Base-by-base conservation (phyloP, 2,113 vertebrate genomes). In the Tachysurus fulvidraco region DNA sequence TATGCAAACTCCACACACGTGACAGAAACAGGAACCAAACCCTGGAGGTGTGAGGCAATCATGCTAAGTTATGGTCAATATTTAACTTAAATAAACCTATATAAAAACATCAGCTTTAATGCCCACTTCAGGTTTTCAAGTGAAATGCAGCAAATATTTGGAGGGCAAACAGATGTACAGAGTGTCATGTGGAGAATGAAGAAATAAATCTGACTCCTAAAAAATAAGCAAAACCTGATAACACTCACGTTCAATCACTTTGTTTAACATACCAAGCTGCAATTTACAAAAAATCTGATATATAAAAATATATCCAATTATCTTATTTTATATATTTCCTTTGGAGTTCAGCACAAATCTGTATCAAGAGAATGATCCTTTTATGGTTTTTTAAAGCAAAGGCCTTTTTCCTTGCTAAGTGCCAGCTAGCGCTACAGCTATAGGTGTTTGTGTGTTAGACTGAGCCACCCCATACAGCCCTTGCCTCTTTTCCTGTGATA, bases 401-500 rank as follows among this genome's bases (percentile, higher is more conserved):
- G 74, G 23, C 44, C 21, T 76, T 44, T 76, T 76, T 74, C n/a
- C 46, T 0, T 81, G 55, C 59, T 44, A n/a, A 81, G 23, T 64
- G 30, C 41, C 71, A 79, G 81, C 44, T 19, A 52, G 16, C 0
- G 28, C 50, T 6, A 14, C 83, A 87, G 78, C 74, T 81, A 64
- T 85, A 92, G 87, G 88, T 89, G 89, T 88, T 83, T 85, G 81
- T 89, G 87, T 90, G 88, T 52, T 83, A 79, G 76, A 88, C 64
- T 85, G 59, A 83, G 62, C 80, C 77, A 6, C 3, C 71, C 62
- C 83, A 12, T 60, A 89, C 82, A 77, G 83, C 65, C 81, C 52
- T 60, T 83, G 88, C 84, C 86, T 54, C 76, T 80, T 41, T 65
- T 89, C 76, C 44, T 78, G 69, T 62, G 82, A 76, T 57, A 83